Evolutionary conservation across 2,113 vertebrate species (phyloP).

Genomic region (Neolamprologus brichardi): DNA sequence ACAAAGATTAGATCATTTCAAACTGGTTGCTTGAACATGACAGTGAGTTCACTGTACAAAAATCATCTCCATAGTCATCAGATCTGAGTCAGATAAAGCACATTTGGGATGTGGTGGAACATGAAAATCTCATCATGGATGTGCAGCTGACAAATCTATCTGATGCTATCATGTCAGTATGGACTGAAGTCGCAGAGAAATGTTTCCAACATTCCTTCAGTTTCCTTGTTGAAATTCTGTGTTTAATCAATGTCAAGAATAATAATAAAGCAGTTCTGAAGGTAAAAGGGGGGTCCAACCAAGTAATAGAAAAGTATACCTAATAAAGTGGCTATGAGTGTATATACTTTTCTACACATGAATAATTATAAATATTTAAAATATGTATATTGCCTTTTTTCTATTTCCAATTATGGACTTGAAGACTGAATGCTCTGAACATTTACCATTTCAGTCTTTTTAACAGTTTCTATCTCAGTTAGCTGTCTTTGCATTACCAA

Average conservation of each 20-base stretch:
- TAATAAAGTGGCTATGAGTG: background rate
- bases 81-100: background rate
- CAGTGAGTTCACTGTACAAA: background rate
- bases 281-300: background rate
- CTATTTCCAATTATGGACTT: background rate
- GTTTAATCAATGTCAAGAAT: background rate
- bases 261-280: background rate
- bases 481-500: background rate
- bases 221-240: background rate
- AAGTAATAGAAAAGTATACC: background rate
- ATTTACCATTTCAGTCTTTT: background rate
- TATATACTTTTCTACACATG: background rate
- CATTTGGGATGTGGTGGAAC: background rate
- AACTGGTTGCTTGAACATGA: background rate
- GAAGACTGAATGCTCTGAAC: background rate
- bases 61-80: background rate
- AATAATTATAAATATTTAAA: background rate
- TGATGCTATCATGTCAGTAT: background rate
- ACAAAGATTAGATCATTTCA: background rate
- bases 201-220: background rate
- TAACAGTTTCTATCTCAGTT: background rate
- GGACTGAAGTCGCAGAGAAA: background rate
- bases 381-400: background rate
- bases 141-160: background rate
- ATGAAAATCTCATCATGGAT: background rate